Evolutionary conservation across 1,140 invertebrate genomes (phyloP), one percentile per base, ranked within the genome.

Genomic region (Drosophila murphyi): DNA sequence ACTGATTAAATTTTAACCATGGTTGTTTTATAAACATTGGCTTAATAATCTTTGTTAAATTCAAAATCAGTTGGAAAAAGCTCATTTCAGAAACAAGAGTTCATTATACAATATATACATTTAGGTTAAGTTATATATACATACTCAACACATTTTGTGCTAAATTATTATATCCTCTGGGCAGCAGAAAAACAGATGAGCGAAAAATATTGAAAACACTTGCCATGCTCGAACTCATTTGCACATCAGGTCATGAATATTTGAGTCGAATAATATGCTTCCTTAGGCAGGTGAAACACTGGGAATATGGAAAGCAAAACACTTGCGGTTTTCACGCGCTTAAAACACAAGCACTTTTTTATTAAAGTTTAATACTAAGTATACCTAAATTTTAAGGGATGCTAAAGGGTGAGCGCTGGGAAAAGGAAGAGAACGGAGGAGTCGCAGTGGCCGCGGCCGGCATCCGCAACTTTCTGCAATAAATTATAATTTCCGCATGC

Each of bases 401-500:
- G 39, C 52, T 37, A 41, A 48, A 34, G 29, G n/a, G 31, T 28
- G 32, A 3, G 7, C 32, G 7, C 32, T 6, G 3, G 7, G n/a
- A 5, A 50, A 34, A 20, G 29, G 12, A 1, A 12, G 8, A 51
- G n/a, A 43, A 37, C 35, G 10, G 6, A 51, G 76, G 68, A 72
- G 78, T 78, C 70, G 68, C 54, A 48, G 69, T 64, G 34, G 50
- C 54, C 70, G 48, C 43, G 55, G 10, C 56, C 54, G 62, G 69
- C 65, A 88, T 79, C 82, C 80, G 82, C 82, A 82, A 81, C 79
- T 88, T 76, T 80, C 29, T 65, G 80, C 72, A 79, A 87, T 87
- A 87, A 87, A 87, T 87, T 87, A 87, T 87, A 87, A 88, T 87
- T 87, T 88, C 80, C 82, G 83, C 79, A 80, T 65, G 79, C 72